Evolutionary conservation across 2,113 vertebrate genomes (phyloP).

Genomic region (Megaceryle torquata): DNA sequence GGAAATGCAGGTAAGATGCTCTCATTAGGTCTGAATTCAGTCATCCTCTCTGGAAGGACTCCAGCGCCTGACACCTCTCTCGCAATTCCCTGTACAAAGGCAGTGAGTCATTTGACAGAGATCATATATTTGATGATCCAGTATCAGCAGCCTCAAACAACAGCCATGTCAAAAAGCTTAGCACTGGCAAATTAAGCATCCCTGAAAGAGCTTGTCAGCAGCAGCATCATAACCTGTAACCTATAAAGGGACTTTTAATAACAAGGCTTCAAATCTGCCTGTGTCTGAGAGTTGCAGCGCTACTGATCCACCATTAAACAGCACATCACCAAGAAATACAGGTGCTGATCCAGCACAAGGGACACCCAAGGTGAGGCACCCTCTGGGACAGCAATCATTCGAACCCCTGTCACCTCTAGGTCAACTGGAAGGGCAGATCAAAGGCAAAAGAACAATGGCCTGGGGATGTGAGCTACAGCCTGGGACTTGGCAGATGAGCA

Average conservation of each 20-base stretch:
- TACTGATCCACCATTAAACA: neutral
- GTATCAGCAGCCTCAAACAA: neutral
- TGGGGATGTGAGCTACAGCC: neutral
- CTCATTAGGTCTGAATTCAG: constrained; percentile 35
- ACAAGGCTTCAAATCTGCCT: neutral
- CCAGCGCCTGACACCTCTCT: neutral
- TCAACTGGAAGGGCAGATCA: neutral
- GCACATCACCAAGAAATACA: neutral
- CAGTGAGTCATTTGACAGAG: neutral
- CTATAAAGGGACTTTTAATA: neutral
- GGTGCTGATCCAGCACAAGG: neutral
- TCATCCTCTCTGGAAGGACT: neutral
- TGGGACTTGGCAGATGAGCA: neutral
- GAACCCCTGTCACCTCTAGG: neutral
- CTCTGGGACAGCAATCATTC: neutral
- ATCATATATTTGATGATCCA: neutral
- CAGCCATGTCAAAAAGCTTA: neutral
- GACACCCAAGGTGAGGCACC: neutral
- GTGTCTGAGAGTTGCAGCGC: neutral
- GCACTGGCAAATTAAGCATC: neutral
- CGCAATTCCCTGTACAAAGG: neutral
- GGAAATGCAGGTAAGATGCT: neutral
- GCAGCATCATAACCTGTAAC: neutral
- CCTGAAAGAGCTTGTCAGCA: constrained; percentile 23
- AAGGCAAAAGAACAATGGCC: neutral